phyloP scores from a whole-genome alignment of 1,140 invertebrate genomes.

The Stegodyphus dumicola region DNA sequence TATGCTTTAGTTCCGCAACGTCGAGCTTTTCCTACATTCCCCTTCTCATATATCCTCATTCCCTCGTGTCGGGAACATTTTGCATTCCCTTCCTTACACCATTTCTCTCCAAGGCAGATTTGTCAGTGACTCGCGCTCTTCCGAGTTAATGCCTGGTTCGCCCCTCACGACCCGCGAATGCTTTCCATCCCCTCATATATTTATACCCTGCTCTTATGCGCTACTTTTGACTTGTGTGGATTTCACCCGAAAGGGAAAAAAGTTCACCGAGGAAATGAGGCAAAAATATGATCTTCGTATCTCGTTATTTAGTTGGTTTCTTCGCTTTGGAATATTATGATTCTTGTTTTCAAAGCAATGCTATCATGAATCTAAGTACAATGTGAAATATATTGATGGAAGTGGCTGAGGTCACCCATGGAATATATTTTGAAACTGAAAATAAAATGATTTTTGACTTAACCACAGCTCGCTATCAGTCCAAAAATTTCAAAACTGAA shows the following conservation, averaged over 20 bases:
- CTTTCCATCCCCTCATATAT: conserved; percentile 22
- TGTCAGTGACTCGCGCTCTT: conserved; percentile 30
- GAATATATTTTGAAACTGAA: too few species aligned
- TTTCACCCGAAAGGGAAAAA: conserved; percentile 14
- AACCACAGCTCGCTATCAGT: too few species aligned
- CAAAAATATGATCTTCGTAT: conserved; percentile 37
- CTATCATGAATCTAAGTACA: too few species aligned
- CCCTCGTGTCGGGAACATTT: conserved; percentile 47
- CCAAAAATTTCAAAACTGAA: too few species aligned
- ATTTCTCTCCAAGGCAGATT: conserved; percentile 46
- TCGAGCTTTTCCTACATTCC: conserved; percentile 20
- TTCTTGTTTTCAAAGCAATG: too few species aligned
- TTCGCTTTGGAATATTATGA: not conserved
- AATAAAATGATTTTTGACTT: too few species aligned
- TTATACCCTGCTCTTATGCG: conserved; percentile 1
- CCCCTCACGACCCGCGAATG: conserved; percentile 1
- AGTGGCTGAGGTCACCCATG: too few species aligned
- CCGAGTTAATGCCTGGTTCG: conserved; percentile 8
- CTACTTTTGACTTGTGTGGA: not conserved
- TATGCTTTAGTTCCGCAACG: conserved; percentile 31
- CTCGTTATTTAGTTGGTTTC: conserved; percentile 29
- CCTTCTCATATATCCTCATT: conserved; percentile 53
- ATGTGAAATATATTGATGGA: too few species aligned
- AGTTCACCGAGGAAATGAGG: conserved; percentile 26
- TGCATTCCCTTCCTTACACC: conserved; percentile 45